Base-by-base conservation (phyloP, 2,888 invertebrate genomes). In the Heliconius aoede region DNA sequence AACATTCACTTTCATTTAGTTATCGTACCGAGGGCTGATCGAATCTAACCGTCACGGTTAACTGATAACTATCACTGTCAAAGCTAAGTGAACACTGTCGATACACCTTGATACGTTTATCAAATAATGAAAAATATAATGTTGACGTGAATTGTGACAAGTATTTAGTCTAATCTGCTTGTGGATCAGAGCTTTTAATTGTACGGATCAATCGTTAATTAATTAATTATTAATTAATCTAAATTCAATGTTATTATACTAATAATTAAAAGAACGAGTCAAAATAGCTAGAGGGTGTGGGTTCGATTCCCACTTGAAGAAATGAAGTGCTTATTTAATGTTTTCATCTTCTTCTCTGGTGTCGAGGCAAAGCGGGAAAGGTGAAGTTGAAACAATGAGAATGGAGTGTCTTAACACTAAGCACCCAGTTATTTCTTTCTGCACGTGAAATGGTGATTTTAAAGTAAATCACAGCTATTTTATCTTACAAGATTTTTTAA, bases 11-110 rank as follows among this genome's bases (percentile, higher is more conserved):
- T 78, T 74, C 68, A 64, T 78, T 78, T 72, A 71, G 65, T 78
- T 78, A 73, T 61, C 64, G 51, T 72, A 65, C 46, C 62, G 72
- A 77, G 77, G 79, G 78, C 75, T 67, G 72, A 68, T 75, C 30
- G 55, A 73, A 79, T 79, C 75, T 64, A 55, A 62, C 73, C 61
- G 74, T 74, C 77, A 74, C 76, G 78, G 72, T 78, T 78, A 64
- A 69, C 68, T 72, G 78, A 78, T 79, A 72, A 32, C 62, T 71
- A 79, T 79, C 78, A 74, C 60, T 76, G 78, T 76, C 76, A 76
- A 76, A 79, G 72, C 72, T 67, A 71, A 76, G 62, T 76, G 76
- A 76, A 76, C 72, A 24, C 62, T 74, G 46, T 65, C 67, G 76
- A 72, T 72, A 68, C 58, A 26, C 28, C 58, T 72, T 36, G 60